A percentile compares a stretch with the other conserved stretches of the same genome.
Evolutionary conservation across 2,888 invertebrate species (phyloP).

Genomic region (Tiliacea aurago): DNA sequence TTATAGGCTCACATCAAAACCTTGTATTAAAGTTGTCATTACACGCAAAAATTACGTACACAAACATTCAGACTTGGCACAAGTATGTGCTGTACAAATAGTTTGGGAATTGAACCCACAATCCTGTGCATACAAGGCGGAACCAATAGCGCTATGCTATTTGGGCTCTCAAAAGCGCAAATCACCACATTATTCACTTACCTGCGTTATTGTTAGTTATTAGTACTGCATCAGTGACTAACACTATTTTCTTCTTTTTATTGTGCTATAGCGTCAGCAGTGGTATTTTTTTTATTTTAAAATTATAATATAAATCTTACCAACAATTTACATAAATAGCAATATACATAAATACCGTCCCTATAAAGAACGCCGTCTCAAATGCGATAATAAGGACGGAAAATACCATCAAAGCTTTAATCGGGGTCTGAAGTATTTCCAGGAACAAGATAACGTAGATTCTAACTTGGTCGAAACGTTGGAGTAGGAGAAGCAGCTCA

Average conservation of each 20-base stretch:
- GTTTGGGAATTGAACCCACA: constrained; percentile 17
- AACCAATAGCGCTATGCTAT: constrained; percentile 7
- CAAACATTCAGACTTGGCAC: constrained; percentile 47
- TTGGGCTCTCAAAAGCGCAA: constrained; percentile 24
- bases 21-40: constrained; percentile 6
- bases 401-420: constrained; percentile 96
- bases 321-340: constrained; percentile 54
- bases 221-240: constrained; percentile 8
- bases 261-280: constrained; percentile 39
- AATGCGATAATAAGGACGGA: constrained; percentile 97
- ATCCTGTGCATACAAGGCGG: constrained; percentile 36
- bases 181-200: constrained; percentile 60
- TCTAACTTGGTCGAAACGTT: constrained; percentile 95
- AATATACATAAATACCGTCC: constrained; percentile 59
- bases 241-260: constrained; percentile 25
- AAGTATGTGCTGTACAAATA: constrained; percentile 55
- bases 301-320: constrained; percentile 39
- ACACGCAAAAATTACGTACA: constrained; percentile 42
- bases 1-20: constrained; percentile 13
- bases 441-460: constrained; percentile 98
- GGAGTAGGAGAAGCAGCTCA: constrained; percentile 95
- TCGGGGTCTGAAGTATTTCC: constrained; percentile 96
- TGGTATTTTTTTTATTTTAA: constrained; percentile 39
- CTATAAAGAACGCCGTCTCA: constrained; percentile 95
- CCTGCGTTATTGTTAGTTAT: constrained; percentile 29